Percentiles rank a stretch among this genome's conserved stretches.
Evolutionary conservation across 2,113 vertebrate genomes (phyloP).

Genomic region (Chloebia gouldiae): DNA sequence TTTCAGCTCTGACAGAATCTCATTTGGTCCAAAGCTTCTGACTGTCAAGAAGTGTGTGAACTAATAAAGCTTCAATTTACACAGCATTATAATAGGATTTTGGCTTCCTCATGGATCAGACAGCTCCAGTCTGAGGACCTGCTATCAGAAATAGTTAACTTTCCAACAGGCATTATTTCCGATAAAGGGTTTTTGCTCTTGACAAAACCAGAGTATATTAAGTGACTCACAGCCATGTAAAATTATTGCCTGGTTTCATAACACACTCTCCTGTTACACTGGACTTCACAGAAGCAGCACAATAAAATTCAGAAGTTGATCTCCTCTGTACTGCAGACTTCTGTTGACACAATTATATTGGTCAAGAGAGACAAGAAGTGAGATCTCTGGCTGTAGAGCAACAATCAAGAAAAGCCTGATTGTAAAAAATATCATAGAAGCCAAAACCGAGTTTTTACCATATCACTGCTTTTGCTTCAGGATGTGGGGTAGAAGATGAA

Average conservation of each 20-base stretch:
- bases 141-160: neutral
- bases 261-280: slow-evolving; percentile 1
- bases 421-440: neutral
- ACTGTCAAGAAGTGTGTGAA: neutral
- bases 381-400: neutral
- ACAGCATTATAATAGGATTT: neutral
- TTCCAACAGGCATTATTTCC: neutral
- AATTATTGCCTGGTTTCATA: slow-evolving; percentile 11
- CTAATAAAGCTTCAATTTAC: neutral
- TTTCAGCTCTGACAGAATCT: neutral
- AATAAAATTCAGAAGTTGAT: slow-evolving; percentile 8
- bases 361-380: slow-evolving; percentile 19
- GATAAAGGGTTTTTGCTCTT: neutral
- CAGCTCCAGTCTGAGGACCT: neutral
- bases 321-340: neutral
- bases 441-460: neutral
- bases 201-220: neutral
- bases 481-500: neutral
- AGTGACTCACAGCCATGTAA: neutral
- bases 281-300: neutral
- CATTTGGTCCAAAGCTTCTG: neutral
- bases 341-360: slow-evolving; percentile 9
- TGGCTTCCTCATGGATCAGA: neutral
- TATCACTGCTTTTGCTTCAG: neutral
- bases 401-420: neutral